Base-by-base conservation (phyloP, 2,113 vertebrate genomes). In the Brachionichthys hirsutus region DNA sequence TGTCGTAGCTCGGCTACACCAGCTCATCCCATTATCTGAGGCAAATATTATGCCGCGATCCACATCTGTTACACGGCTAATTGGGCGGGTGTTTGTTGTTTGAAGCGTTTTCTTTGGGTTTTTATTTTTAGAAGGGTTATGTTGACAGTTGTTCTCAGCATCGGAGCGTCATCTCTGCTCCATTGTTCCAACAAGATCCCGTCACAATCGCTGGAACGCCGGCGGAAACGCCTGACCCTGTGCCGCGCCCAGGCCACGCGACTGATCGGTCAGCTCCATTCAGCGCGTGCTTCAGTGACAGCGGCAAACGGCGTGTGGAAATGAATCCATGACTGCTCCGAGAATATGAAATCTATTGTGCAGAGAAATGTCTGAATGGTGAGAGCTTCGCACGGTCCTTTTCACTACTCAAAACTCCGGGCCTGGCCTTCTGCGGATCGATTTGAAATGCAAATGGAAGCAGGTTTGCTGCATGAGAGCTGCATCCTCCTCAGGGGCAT, bases 361-460 rank as follows among this genome's bases (percentile, higher is more conserved):
- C 46, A 59, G 14, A 59, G 42, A 69, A 65, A 68, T 35, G 51
- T 49, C 41, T n/a, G 35, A 38, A 38, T 10, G 12, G 36, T 10
- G 10, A 12, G 49, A 40, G 55, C 55, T 50, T 62, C 36, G 71
- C 54, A 61, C 65, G 70, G 45, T 70, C 54, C 9, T 38, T 38
- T 38, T 10, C 9, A 38, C 36, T 38, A 11, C 36, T 38, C 36
- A 10, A 12, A 4, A 38, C 36, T 12, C 12, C 10, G 9, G 36
- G 6, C 12, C 36, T 38, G 51, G 43, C 11, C 67, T 73, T 53
- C 13, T 20, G 12, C 46, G 34, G 73, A 83, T 85, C 82, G 13
- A 84, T 87, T 49, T 0, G 19, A 77, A 71, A 80, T 48, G 50
- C 67, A 78, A 82, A 77, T 41, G 9, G 68, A 76, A 69, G 70